phyloP scores from a whole-genome alignment of 2,888 invertebrate species.

The Tyria jacobaeae region DNA sequence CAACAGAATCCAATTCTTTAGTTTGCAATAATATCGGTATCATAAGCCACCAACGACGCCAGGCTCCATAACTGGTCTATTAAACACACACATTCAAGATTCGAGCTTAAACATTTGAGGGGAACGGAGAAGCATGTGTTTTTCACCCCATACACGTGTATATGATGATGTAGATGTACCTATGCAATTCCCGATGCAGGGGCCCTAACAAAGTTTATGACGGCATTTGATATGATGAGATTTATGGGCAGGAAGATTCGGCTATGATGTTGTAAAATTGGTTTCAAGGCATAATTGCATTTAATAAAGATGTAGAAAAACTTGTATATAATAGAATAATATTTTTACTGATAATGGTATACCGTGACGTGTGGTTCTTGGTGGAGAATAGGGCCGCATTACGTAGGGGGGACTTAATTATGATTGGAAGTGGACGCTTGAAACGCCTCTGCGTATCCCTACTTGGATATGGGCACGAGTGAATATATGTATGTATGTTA shows the following conservation, averaged over 20 bases:
- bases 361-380: no score
- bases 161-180: background rate
- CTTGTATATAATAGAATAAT: background rate
- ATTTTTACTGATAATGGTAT: no score
- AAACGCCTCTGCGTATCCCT: no score
- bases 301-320: no score
- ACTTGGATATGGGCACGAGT: no score
- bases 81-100: slow-evolving; percentile 21
- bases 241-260: slow-evolving; percentile 4
- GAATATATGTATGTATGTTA: no score
- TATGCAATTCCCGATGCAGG: slow-evolving; percentile 2
- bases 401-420: no score
- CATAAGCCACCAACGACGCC: background rate
- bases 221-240: slow-evolving; percentile 14
- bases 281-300: background rate
- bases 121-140: background rate
- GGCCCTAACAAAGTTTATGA: slow-evolving; percentile 12
- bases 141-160: background rate
- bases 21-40: background rate
- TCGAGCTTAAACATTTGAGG: background rate
- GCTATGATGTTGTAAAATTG: background rate
- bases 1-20: background rate
- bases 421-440: no score
- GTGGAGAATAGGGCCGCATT: no score
- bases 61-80: slow-evolving; percentile 22